Percentiles rank a stretch among this genome's conserved stretches.
Conservation (phyloP, 2,113 vertebrate genomes). For the Nesospiza acunhae region DNA sequence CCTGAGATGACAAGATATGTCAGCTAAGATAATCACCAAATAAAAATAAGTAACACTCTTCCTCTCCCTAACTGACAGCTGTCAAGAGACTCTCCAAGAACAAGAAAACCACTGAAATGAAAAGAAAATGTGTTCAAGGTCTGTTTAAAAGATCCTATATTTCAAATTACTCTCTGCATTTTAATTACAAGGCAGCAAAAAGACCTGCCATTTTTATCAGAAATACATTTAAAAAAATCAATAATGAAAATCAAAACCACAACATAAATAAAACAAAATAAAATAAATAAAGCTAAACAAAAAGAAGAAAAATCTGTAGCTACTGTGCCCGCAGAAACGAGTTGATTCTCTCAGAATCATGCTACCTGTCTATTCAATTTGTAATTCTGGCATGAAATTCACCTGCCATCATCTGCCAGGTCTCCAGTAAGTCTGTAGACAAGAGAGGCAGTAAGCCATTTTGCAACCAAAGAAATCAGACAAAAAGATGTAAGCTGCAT, state of each 20-base stretch:
- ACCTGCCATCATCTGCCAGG: not conserved
- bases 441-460: not conserved
- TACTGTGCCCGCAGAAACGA: not conserved
- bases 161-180: not conserved
- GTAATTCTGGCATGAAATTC: not conserved
- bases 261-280: not conserved
- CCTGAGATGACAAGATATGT: not conserved
- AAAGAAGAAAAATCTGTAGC: not conserved
- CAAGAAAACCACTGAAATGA: not conserved
- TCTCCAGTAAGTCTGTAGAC: not conserved
- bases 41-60: not conserved
- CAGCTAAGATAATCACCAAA: not conserved
- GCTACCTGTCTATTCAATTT: not conserved
- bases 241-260: not conserved
- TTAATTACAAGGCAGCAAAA: not conserved
- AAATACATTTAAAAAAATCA: fast-evolving
- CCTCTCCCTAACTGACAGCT: not conserved
- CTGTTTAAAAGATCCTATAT: not conserved
- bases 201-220: not conserved
- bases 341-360: not conserved
- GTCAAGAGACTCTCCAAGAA: not conserved
- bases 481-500: not conserved
- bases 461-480: not conserved
- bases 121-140: not conserved
- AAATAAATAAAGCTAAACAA: not conserved